These are phyloP conservation scores for Oenanthe oenanthe DNA, from an alignment of 2,113 vertebrate genomes.

Conservation along the genomic window DNA sequence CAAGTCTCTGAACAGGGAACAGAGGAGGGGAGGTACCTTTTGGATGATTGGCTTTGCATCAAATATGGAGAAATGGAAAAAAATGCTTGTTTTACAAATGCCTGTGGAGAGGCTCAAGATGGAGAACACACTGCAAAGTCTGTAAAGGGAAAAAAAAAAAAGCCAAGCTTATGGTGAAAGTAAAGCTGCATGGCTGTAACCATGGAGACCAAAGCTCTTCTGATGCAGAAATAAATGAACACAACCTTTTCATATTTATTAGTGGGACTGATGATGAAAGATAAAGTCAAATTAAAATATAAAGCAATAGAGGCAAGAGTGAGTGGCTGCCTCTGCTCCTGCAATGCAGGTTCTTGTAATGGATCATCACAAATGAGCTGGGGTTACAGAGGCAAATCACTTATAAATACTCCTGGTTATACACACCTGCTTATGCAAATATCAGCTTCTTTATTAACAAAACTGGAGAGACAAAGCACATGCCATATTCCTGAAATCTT, in stretches of 20 bases:
- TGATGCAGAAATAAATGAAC: constrained; percentile 60
- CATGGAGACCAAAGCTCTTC: constrained; percentile 53
- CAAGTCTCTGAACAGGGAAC: background rate
- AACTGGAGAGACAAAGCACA: background rate
- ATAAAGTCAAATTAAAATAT: constrained; percentile 47
- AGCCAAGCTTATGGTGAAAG: background rate
- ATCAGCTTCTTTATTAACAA: constrained; percentile 9
- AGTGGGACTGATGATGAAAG: constrained; percentile 42
- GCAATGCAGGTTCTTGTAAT: constrained; percentile 19
- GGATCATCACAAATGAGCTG: background rate
- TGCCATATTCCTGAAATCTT: background rate
- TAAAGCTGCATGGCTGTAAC: constrained; percentile 52
- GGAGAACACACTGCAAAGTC: constrained; percentile 5
- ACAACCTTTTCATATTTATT: constrained; percentile 62
- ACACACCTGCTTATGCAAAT: constrained; percentile 13
- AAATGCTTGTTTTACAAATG: background rate
- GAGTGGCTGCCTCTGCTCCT: background rate
- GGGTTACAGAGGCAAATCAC: background rate
- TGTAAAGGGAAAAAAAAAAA: background rate
- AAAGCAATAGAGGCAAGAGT: background rate
- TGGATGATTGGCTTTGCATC: background rate
- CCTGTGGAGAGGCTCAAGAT: background rate
- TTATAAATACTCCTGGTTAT: background rate
- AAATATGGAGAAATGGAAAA: background rate
- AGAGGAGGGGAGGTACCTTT: background rate